These are phyloP conservation scores for Acanthopleura granulata DNA, from an alignment of 2,888 invertebrate species.

Conservation along the genomic window DNA sequence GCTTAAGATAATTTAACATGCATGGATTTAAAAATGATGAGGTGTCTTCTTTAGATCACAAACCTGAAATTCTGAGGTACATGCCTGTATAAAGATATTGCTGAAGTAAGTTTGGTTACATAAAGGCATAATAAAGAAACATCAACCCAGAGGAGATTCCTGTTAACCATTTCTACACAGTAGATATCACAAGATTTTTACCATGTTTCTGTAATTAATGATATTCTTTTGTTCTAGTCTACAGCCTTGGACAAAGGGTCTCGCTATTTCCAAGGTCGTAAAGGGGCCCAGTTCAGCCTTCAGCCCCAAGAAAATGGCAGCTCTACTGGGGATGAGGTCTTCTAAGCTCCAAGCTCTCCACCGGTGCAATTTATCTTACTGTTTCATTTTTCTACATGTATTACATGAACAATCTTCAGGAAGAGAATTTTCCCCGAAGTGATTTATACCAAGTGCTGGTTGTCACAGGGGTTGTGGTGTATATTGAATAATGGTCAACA, in stretches of 20 bases:
- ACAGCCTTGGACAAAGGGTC: slow-evolving; percentile 67
- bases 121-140: too few relatives aligned
- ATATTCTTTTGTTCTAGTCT: slow-evolving; percentile 41
- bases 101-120: too few relatives aligned
- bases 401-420: too few relatives aligned
- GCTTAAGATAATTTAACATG: too few relatives aligned
- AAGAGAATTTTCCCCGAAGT: too few relatives aligned
- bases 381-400: not conserved
- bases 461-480: too few relatives aligned
- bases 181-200: too few relatives aligned
- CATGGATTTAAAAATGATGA: too few relatives aligned
- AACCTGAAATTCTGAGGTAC: not conserved
- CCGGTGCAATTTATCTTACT: not conserved
- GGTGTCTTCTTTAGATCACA: not conserved
- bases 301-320: slow-evolving; percentile 32
- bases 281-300: slow-evolving; percentile 38
- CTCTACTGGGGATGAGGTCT: slow-evolving; percentile 43
- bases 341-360: slow-evolving; percentile 26
- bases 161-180: too few relatives aligned
- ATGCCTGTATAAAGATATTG: not conserved
- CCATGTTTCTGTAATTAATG: not conserved
- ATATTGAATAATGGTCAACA: too few relatives aligned
- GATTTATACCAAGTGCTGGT: too few relatives aligned
- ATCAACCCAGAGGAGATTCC: too few relatives aligned
- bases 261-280: slow-evolving; percentile 61